Evolutionary conservation across 2,797 vertebrate genomes (phyloP).

Genomic region (Oreochromis grahami): DNA sequence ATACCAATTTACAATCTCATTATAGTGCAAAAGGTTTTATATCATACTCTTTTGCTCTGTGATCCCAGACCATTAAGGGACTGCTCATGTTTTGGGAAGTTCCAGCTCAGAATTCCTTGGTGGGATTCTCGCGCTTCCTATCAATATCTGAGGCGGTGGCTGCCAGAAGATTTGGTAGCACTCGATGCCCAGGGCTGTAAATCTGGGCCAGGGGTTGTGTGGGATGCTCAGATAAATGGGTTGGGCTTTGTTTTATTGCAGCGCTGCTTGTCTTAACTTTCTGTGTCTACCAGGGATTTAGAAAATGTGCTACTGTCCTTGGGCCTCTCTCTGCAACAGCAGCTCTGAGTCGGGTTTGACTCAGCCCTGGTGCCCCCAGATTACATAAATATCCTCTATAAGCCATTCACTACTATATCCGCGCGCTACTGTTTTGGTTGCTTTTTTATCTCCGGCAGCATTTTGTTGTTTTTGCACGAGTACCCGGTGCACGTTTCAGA

Average conservation of each 20-base stretch:
- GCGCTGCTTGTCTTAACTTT: slow-evolving; percentile 76
- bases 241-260: slow-evolving; percentile 74
- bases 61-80: slow-evolving; percentile 8
- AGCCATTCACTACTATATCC: slow-evolving; percentile 53
- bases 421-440: slow-evolving; percentile 40
- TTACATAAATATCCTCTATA: slow-evolving; percentile 71
- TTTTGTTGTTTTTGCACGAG: slow-evolving; percentile 34
- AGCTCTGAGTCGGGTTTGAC: slow-evolving; percentile 59
- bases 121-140: slow-evolving; percentile 56
- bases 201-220: slow-evolving; percentile 76
- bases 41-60: not conserved
- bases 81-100: slow-evolving; percentile 38
- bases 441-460: slow-evolving; percentile 45
- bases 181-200: slow-evolving; percentile 65
- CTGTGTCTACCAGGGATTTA: slow-evolving; percentile 69
- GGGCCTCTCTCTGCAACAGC: slow-evolving; percentile 65
- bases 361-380: slow-evolving; percentile 66
- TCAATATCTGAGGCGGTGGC: slow-evolving; percentile 65
- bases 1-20: slow-evolving; percentile 42
- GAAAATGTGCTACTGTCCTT: slow-evolving; percentile 71
- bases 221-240: slow-evolving; percentile 78
- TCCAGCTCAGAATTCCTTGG: slow-evolving; percentile 55
- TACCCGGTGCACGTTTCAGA: slow-evolving; percentile 36
- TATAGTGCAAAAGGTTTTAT: slow-evolving; percentile 21
- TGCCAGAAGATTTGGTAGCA: slow-evolving; percentile 74